Percentiles rank a stretch among this genome's conserved stretches.
phyloP scores from a whole-genome alignment of 2,888 invertebrate genomes.

The Hemithea aestivaria region DNA sequence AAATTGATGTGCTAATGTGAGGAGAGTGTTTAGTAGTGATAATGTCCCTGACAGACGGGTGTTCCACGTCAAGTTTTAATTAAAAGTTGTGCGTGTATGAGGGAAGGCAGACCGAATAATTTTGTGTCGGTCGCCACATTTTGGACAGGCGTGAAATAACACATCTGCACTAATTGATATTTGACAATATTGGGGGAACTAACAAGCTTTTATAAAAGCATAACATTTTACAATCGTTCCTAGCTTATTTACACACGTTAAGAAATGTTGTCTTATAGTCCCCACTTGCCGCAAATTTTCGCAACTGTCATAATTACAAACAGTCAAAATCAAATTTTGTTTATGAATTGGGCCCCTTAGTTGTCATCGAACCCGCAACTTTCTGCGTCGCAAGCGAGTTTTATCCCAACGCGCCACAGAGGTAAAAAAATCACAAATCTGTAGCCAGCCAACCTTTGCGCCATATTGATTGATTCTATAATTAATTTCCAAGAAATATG shows the following conservation, averaged over 20 bases:
- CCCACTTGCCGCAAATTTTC: too few relatives aligned
- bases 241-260: too few relatives aligned
- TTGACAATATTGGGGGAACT: background rate
- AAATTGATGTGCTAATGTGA: constrained; percentile 34
- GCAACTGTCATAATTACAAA: too few relatives aligned
- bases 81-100: constrained; percentile 44
- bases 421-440: too few relatives aligned
- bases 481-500: constrained; percentile 14
- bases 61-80: constrained; percentile 56
- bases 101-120: constrained; percentile 10
- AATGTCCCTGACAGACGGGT: constrained; percentile 27
- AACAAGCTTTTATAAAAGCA: constrained; percentile 1
- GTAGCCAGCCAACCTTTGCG: too few relatives aligned
- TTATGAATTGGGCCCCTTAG: too few relatives aligned
- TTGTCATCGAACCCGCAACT: too few relatives aligned
- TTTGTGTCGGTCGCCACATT: constrained; percentile 3
- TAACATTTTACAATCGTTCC: too few relatives aligned
- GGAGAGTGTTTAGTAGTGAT: constrained; percentile 29
- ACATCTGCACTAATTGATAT: constrained; percentile 11
- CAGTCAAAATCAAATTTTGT: too few relatives aligned
- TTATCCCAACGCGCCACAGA: too few relatives aligned
- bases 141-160: constrained; percentile 11
- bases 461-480: constrained; percentile 1
- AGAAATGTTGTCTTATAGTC: too few relatives aligned
- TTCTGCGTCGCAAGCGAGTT: too few relatives aligned